Evolutionary conservation across 53 echinoderm and acorn worm species (phyloP), one percentile per base, ranked within the genome.

Genomic region (Glandiceps talaboti): DNA sequence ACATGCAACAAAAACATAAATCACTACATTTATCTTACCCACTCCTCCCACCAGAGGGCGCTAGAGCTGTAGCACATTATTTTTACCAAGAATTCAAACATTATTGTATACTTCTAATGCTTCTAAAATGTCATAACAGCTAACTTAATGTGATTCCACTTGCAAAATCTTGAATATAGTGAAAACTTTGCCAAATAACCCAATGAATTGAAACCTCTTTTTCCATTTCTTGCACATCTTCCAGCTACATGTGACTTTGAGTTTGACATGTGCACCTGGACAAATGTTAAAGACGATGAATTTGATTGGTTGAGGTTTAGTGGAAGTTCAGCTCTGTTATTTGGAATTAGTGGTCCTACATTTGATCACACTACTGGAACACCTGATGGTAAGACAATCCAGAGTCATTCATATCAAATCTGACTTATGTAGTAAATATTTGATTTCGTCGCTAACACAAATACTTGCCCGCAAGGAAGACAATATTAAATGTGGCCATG

Each of bases 241-340:
- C n/a, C 85, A 82, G 82, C 84, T 26, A 82, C 73, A 27, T 94
- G 94, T 83, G 90, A 94, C 77, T 91, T 94, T 75, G 90, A 94
- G 76, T 90, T 85, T 73, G 89, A 87, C 30, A 89, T 77, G 80
- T 85, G 80, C 28, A 74, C 82, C 0, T 95, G 95, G 28, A 83
- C 87, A 32, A 92, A 87, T 84, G 29, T 77, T 1, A 92, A 95
- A 76, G 92, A 85, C 28, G 96, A 92, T 74, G 85, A 95, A 25
- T 95, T 95, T 80, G 92, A 95, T 80, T 95, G 96, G 96, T 81
- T 77, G n/a, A 82, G 87, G 1, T 81, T 76, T 27, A 77, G 81
- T 0, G 92, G 92, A 10, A 64, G 76, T 1, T 90, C 92, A 0
- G 74, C 79, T 25, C 84, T 84, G 28, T 81, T 85, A 25, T 84